Evolutionary conservation across 1,140 invertebrate species (phyloP), one percentile per base, ranked within the genome.

Genomic region (Acromyrmex echinatior): DNA sequence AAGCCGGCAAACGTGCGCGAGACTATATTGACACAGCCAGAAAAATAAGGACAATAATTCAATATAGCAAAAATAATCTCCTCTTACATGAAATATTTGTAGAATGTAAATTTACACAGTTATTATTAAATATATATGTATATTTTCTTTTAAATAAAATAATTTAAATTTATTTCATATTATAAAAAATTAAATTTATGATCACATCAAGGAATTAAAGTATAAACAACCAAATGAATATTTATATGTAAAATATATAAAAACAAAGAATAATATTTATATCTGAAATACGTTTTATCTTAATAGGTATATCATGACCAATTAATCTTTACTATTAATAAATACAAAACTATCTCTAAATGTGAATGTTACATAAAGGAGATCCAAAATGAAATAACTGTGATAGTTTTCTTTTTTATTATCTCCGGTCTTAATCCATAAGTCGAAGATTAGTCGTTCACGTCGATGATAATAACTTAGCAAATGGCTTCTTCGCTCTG

Each of bases 391-490:
- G 18, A 28, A 45, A 63, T 63, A 51, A 82, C 39, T 6, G n/a
- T 49, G n/a, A 80, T 25, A 79, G 25, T 25, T 60, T 60, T 82
- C 28, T 25, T 35, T 63, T 73, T 51, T 16, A 12, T 73, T 60
- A 35, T 51, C 25, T 62, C 31, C 56, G 25, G 1, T 56, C 39
- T 60, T 62, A 73, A 82, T 62, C 39, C 51, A 18, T 35, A n/a
- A 63, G 4, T 12, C 25, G 58, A 87, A 82, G 77, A 89, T 90
- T 84, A 74, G 70, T 60, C 56, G 39, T 71, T 78, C 62, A 56
- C 21, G 6, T 58, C 45, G n/a, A 68, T 62, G 77, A 89, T 90
- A 90, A 87, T 90, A 84, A 79, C 45, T 16, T 3, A 18, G 35
- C 66, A 82, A 87, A 86, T 58, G 62, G 31, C 62, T 71, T 66